phyloP scores from a whole-genome alignment of 2,113 vertebrate species.

The Anarhynchus alexandrinus region DNA sequence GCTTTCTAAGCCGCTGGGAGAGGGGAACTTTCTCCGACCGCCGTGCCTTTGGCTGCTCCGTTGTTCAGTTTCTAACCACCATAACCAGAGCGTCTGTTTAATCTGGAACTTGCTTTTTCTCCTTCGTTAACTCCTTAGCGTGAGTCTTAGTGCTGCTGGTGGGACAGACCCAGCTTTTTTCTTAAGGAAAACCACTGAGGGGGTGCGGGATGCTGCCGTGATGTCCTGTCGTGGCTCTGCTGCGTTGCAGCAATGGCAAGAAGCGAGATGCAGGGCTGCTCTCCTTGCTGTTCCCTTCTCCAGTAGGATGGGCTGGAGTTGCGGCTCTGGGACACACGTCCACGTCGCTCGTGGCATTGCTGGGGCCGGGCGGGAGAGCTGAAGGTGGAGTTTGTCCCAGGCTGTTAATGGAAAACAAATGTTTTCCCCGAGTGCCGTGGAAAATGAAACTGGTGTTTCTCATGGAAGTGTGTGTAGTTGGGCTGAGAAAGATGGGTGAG shows the following conservation, averaged over 20 bases:
- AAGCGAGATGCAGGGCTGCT: background rate
- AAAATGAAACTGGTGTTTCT: background rate
- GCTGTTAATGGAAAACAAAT: background rate
- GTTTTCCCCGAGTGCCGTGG: background rate
- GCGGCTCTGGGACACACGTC: background rate
- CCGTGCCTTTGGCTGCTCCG: background rate
- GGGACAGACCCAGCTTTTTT: background rate
- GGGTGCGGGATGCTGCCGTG: background rate
- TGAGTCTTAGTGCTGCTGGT: background rate
- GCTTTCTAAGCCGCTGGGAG: background rate
- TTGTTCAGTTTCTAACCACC: background rate
- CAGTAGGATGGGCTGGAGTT: background rate
- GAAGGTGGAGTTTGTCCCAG: background rate
- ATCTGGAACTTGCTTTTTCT: background rate
- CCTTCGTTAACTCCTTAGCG: background rate
- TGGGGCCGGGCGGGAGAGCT: background rate
- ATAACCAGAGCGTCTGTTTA: background rate
- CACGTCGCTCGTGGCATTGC: background rate
- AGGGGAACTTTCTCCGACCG: background rate
- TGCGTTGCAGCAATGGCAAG: background rate
- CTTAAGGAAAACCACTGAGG: background rate
- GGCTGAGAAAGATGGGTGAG: background rate
- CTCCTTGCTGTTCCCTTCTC: fast-evolving
- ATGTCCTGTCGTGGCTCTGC: fast-evolving
- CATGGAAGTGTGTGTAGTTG: fast-evolving